These are phyloP conservation scores for Halcyon senegalensis DNA, from an alignment of 2,113 vertebrate species.

Conservation along the genomic window DNA sequence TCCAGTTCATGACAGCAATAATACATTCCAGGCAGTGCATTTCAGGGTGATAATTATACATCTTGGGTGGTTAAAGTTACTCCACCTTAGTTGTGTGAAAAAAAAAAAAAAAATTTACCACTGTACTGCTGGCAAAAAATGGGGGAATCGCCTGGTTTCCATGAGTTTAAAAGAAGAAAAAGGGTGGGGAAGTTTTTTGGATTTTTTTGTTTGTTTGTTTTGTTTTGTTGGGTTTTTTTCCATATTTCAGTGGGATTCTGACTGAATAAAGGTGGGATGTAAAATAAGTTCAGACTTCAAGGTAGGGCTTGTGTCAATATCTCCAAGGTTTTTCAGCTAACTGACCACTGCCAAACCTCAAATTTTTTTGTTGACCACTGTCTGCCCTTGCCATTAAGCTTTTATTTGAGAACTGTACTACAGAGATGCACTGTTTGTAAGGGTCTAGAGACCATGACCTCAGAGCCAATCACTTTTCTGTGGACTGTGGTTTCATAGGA, in stretches of 20 bases:
- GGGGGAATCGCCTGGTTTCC: conserved; percentile 5
- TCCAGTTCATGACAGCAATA: conserved; percentile 52
- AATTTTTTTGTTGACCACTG: background rate
- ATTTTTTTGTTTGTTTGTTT: background rate
- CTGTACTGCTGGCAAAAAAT: background rate
- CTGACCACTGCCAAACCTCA: background rate
- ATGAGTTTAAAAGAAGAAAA: background rate
- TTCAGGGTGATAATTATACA: conserved; percentile 62
- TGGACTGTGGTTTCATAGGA: background rate
- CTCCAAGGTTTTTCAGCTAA: background rate
- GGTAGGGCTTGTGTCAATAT: background rate
- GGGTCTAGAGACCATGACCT: background rate
- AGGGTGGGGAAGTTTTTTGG: background rate
- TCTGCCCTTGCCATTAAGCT: background rate
- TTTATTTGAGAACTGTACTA: background rate
- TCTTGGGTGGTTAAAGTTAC: conserved; percentile 57
- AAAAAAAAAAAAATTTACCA: background rate
- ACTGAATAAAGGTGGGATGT: background rate
- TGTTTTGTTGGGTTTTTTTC: background rate
- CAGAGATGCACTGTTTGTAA: background rate
- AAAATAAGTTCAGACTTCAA: background rate
- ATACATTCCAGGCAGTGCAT: conserved; percentile 26
- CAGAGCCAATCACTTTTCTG: background rate
- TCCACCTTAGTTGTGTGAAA: conserved; percentile 14
- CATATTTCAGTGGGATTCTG: background rate